phyloP scores from a whole-genome alignment of 2,113 vertebrate genomes.

The Vimba vimba region DNA sequence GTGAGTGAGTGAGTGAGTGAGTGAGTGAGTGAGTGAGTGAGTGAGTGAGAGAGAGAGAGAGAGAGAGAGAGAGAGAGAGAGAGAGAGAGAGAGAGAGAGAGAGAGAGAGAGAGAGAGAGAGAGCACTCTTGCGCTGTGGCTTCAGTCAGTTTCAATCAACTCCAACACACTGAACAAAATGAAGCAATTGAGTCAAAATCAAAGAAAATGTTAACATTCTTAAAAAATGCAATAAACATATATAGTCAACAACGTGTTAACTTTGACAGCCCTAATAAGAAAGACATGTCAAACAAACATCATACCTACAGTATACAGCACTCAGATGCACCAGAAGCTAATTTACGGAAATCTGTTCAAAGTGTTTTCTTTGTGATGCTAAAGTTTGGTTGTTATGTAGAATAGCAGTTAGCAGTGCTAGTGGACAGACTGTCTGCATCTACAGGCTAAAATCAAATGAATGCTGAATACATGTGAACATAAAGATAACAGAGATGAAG shows the following conservation, averaged over 20 bases:
- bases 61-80: too few relatives aligned
- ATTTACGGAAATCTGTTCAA: background rate
- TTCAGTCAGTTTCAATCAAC: background rate
- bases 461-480: conserved; percentile 21
- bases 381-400: background rate
- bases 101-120: background rate
- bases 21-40: too few relatives aligned
- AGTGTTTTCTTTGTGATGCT: background rate
- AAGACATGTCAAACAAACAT: background rate
- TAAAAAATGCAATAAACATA: background rate
- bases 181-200: background rate
- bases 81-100: too few relatives aligned
- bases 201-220: background rate
- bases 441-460: conserved; percentile 25
- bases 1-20: too few relatives aligned
- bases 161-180: background rate
- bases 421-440: background rate
- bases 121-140: background rate
- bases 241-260: background rate
- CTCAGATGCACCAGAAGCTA: background rate
- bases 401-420: background rate
- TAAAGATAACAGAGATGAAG: background rate
- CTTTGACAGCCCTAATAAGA: background rate
- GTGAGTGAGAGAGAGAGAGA: too few relatives aligned
- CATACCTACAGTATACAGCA: background rate